A percentile compares a stretch with the other conserved stretches of the same genome.
Conservation (phyloP, 2,888 invertebrate species). For the Amblyjoppa proteus region DNA sequence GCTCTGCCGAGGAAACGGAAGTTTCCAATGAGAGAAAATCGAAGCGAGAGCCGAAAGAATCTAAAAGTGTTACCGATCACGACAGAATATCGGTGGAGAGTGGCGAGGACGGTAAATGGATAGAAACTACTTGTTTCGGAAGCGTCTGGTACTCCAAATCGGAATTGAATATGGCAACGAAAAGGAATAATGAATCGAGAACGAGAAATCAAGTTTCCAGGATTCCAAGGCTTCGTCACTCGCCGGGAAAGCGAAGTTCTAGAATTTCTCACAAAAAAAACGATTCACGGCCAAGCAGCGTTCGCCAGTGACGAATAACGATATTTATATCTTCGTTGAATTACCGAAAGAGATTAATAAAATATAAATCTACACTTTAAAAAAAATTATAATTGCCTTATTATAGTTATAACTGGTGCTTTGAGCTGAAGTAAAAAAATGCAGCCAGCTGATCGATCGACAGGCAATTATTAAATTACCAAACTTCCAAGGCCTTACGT, state of each 20-base stretch:
- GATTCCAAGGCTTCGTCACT: constrained; percentile 65
- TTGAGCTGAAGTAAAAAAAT: neutral
- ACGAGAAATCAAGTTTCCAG: constrained; percentile 55
- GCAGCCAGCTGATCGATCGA: neutral
- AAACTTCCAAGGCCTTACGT: constrained; percentile 7
- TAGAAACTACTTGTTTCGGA: constrained; percentile 58
- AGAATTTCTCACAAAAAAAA: constrained; percentile 26
- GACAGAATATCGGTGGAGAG: constrained; percentile 29
- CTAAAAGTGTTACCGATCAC: neutral
- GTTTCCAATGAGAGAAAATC: constrained; percentile 20
- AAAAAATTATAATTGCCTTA: neutral
- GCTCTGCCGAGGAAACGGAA: constrained; percentile 18
- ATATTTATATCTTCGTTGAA: constrained; percentile 3
- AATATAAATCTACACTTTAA: neutral
- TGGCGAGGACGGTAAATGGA: constrained; percentile 44
- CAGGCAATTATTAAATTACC: constrained; percentile 16
- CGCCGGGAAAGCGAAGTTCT: constrained; percentile 36
- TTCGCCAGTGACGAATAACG: constrained; percentile 19
- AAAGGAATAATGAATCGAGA: neutral
- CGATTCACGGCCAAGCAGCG: constrained; percentile 18
- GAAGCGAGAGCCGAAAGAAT: neutral
- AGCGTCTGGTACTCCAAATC: constrained; percentile 66
- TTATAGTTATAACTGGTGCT: neutral
- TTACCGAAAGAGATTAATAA: neutral
- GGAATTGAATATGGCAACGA: constrained; percentile 51